A percentile compares a stretch with the other conserved stretches of the same genome.
Conservation (phyloP, 2,888 invertebrate genomes). For the Erannis defoliaria region DNA sequence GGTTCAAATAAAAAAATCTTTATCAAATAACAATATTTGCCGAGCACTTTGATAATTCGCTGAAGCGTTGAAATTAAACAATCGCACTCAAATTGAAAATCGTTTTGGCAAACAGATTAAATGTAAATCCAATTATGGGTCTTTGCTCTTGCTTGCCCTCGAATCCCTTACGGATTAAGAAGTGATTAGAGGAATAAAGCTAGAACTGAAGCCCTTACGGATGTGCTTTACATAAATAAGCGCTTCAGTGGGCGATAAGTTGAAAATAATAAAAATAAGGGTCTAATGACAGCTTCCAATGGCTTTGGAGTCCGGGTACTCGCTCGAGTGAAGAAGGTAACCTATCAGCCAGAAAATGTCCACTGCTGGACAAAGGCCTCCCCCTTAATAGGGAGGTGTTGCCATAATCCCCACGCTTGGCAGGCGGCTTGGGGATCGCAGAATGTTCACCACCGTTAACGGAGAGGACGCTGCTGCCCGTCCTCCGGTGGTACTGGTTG, state of each 20-base stretch:
- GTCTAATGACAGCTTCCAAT: background rate
- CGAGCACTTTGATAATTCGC: slow-evolving; percentile 17
- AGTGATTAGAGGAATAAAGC: slow-evolving; percentile 16
- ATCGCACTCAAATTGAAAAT: slow-evolving; percentile 18
- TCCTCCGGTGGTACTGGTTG: too few species aligned
- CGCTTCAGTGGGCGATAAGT: background rate
- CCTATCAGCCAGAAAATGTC: too few species aligned
- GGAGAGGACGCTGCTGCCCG: too few species aligned
- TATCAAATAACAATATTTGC: slow-evolving; percentile 20
- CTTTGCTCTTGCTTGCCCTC: slow-evolving; percentile 22
- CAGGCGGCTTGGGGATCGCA: too few species aligned
- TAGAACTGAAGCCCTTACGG: slow-evolving; percentile 5
- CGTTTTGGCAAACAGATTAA: slow-evolving; percentile 28
- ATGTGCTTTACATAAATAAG: slow-evolving; percentile 6
- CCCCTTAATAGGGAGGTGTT: too few species aligned
- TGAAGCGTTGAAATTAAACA: slow-evolving; percentile 24
- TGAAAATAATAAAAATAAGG: background rate
- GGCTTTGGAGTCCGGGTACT: too few species aligned
- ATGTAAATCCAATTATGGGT: slow-evolving; percentile 27
- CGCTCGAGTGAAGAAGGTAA: too few species aligned
- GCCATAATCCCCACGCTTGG: too few species aligned
- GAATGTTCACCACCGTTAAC: too few species aligned
- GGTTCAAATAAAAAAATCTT: slow-evolving; percentile 8
- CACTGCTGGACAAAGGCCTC: too few species aligned
- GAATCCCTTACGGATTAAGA: slow-evolving; percentile 18